Percentiles rank a stretch among this genome's conserved stretches.
Evolutionary conservation across 1,140 invertebrate genomes (phyloP).

Genomic region (Zaprionus ghesquierei): DNA sequence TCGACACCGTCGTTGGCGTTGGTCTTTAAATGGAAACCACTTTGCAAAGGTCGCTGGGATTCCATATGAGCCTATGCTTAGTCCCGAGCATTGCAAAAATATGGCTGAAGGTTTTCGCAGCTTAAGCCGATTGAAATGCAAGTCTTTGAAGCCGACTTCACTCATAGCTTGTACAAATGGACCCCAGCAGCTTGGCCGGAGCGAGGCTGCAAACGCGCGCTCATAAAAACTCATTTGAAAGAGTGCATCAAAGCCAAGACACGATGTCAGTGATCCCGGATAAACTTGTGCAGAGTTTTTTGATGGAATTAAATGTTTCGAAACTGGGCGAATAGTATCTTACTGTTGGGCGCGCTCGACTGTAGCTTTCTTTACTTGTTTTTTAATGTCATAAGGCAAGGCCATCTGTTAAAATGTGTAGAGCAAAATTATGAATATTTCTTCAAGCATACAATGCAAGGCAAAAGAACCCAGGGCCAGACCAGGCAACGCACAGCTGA

Average conservation of each 20-base stretch:
- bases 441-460: too few relatives aligned
- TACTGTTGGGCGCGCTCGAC: too few relatives aligned
- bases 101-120: not conserved
- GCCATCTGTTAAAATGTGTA: too few relatives aligned
- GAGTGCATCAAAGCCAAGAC: conserved; percentile 51
- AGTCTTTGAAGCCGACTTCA: not conserved
- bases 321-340: too few relatives aligned
- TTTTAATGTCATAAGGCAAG: too few relatives aligned
- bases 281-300: too few relatives aligned
- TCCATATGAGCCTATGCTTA: conserved; percentile 14
- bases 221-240: conserved; percentile 79
- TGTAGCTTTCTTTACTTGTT: too few relatives aligned
- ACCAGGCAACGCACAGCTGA: too few relatives aligned
- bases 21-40: conserved; percentile 76
- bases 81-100: not conserved
- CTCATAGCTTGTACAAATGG: not conserved
- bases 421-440: too few relatives aligned
- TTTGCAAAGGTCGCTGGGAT: conserved; percentile 67
- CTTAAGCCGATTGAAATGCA: too few relatives aligned
- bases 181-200: conserved; percentile 15
- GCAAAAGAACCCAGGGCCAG: too few relatives aligned
- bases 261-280: not conserved
- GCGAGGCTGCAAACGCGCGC: conserved; percentile 56
- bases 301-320: too few relatives aligned
- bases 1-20: conserved; percentile 57